Evolutionary conservation across 92 coral and sea anemone genomes (phyloP).

Genomic region (Plumapathes pennacea): DNA sequence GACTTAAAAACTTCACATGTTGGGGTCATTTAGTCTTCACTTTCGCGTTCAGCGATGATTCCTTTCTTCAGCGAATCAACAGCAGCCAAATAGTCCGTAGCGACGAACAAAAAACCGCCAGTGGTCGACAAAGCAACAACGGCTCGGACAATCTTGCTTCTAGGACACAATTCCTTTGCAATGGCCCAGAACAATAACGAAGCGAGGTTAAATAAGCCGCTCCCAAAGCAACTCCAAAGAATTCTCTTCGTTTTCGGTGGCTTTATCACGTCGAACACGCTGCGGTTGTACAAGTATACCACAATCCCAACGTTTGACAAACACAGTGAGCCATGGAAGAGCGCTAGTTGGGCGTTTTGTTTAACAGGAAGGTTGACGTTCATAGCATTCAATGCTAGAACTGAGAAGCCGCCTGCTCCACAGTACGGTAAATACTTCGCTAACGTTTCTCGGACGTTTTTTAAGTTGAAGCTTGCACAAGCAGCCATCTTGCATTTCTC

Average conservation of each 20-base stretch:
- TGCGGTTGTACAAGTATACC: conserved; percentile 71
- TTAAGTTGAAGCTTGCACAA: conserved; percentile 14
- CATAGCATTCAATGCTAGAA: conserved; percentile 73
- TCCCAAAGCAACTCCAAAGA: conserved; percentile 86
- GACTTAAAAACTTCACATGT: too few relatives aligned
- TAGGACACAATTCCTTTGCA: conserved; percentile 75
- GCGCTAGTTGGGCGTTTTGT: conserved; percentile 45
- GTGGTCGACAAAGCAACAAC: conserved; percentile 70
- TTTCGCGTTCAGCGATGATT: conserved; percentile 58
- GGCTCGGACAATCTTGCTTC: conserved; percentile 68
- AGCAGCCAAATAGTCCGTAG: conserved; percentile 60
- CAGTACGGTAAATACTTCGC: conserved; percentile 79
- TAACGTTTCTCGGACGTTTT: conserved; percentile 52
- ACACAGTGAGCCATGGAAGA: conserved; percentile 72
- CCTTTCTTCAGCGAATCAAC: conserved; percentile 63
- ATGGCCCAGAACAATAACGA: conserved; percentile 94
- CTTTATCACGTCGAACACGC: conserved; percentile 59
- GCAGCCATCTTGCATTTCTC: too few relatives aligned
- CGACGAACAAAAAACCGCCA: conserved; percentile 67
- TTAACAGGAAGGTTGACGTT: conserved; percentile 56
- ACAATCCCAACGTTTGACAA: conserved; percentile 79
- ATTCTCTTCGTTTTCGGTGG: conserved; percentile 71
- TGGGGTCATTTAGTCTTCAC: too few relatives aligned
- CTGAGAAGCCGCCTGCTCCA: conserved; percentile 76
- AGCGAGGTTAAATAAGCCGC: conserved; percentile 82